These are phyloP conservation scores for Melipona bicolor DNA, from an alignment of 2,888 invertebrate species.

Conservation along the genomic window DNA sequence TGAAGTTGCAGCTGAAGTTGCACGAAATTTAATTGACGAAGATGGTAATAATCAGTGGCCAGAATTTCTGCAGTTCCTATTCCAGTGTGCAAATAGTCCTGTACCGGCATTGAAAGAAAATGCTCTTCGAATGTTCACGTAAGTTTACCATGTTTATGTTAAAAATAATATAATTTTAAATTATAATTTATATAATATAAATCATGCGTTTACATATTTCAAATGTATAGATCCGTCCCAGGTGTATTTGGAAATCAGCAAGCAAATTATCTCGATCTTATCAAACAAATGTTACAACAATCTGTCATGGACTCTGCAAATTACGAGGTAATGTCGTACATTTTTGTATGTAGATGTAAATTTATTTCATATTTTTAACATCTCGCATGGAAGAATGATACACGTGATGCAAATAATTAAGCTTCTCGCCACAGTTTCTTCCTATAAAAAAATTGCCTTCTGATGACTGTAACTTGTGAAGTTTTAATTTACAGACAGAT, in stretches of 20 bases:
- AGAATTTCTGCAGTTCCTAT: constrained; percentile 97
- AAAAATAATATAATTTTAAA: background rate
- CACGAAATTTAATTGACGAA: constrained; percentile 96
- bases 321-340: constrained; percentile 86
- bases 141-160: constrained; percentile 79
- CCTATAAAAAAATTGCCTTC: constrained; percentile 84
- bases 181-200: background rate
- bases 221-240: constrained; percentile 91
- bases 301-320: constrained; percentile 90
- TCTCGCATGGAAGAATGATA: constrained; percentile 77
- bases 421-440: constrained; percentile 83
- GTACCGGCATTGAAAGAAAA: constrained; percentile 95
- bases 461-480: constrained; percentile 86
- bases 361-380: constrained; percentile 11
- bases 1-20: constrained; percentile 98
- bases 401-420: constrained; percentile 69
- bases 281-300: constrained; percentile 97
- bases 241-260: constrained; percentile 99
- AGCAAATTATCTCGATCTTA: constrained; percentile 94
- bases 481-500: constrained; percentile 86
- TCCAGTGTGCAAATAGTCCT: constrained; percentile 95
- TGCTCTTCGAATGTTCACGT: constrained; percentile 97
- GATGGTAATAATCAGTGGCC: constrained; percentile 99
- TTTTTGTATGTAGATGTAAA: constrained; percentile 2
- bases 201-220: background rate